phyloP scores from a whole-genome alignment of 2,888 invertebrate genomes.

The Cataglyphis altisquamis region DNA sequence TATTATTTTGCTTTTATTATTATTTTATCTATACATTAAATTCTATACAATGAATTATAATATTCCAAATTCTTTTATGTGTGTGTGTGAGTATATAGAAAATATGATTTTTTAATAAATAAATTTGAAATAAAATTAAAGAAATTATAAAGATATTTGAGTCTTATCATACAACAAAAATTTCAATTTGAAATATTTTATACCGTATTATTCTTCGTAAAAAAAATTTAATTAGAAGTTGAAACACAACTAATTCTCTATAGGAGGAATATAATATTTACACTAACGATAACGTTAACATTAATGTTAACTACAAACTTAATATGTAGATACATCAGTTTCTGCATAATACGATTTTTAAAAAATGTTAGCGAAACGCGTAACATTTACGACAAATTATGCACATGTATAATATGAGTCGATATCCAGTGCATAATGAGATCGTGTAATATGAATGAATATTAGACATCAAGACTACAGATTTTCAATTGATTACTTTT shows the following conservation, averaged over 20 bases:
- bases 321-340: slow-evolving; percentile 1
- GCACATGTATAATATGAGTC: slow-evolving; percentile 63
- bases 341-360: slow-evolving; percentile 21
- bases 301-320: slow-evolving; percentile 2
- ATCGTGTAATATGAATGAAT: slow-evolving; percentile 61
- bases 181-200: slow-evolving; percentile 3
- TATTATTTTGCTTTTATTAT: not conserved
- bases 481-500: slow-evolving; percentile 64
- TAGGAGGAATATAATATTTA: not conserved
- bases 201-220: not conserved
- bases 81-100: not conserved
- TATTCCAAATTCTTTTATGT: too few relatives aligned
- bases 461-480: slow-evolving; percentile 58
- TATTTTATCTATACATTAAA: not conserved
- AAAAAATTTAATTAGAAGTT: slow-evolving; percentile 13
- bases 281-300: not conserved
- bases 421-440: slow-evolving; percentile 62
- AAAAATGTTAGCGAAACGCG: not conserved
- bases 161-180: not conserved
- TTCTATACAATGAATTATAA: not conserved
- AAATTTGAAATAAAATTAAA: not conserved
- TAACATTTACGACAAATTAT: slow-evolving; percentile 57
- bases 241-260: not conserved
- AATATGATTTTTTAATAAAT: not conserved
- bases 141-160: not conserved